Conservation (phyloP, 37 sponge, comb jelly and placozoan genomes). For the Ianthella basta region DNA sequence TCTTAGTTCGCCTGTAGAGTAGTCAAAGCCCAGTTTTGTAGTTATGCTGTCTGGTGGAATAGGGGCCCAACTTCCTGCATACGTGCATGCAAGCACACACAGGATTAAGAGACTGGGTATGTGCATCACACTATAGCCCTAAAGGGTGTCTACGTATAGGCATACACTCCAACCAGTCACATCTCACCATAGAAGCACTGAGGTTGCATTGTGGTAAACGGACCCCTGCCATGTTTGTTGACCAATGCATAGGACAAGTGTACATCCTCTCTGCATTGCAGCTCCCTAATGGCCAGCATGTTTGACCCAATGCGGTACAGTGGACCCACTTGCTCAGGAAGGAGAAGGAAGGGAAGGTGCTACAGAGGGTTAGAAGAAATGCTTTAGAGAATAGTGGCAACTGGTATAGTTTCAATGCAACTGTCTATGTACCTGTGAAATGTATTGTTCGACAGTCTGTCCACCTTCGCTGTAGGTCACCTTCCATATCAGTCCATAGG, state of each 20-base stretch:
- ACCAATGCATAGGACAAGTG: slow-evolving; percentile 22
- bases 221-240: background rate
- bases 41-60: no score
- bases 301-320: slow-evolving; percentile 21
- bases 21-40: no score
- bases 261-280: slow-evolving; percentile 3
- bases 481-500: background rate
- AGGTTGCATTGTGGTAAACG: background rate
- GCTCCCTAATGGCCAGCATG: slow-evolving; percentile 21
- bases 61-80: no score
- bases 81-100: no score
- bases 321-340: background rate
- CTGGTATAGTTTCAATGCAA: background rate
- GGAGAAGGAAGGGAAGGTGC: slow-evolving; percentile 19
- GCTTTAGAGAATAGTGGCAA: no score
- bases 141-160: no score
- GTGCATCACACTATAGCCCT: no score
- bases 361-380: background rate
- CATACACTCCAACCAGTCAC: no score
- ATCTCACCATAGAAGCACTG: slow-evolving; percentile 22
- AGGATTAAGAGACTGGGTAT: no score
- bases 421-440: background rate
- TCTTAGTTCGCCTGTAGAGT: no score
- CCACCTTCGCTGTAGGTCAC: background rate
- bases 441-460: background rate